Conservation (phyloP, 2,113 vertebrate genomes). For the Buteo buteo region DNA sequence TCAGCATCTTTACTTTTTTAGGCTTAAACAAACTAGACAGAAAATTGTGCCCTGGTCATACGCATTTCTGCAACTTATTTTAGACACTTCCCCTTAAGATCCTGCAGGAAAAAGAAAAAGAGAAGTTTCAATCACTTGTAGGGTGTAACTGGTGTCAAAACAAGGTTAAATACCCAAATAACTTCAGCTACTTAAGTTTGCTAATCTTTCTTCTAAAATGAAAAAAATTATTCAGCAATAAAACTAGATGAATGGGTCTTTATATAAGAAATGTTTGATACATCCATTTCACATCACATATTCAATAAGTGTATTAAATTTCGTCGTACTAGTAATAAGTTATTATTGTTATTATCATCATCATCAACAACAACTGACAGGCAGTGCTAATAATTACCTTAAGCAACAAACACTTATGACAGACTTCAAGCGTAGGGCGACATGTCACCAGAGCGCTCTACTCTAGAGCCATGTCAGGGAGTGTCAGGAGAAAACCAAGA, state of each 20-base stretch:
- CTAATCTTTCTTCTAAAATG: neutral
- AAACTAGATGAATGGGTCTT: neutral
- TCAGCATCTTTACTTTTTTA: neutral
- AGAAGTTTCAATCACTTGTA: neutral
- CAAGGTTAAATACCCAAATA: neutral
- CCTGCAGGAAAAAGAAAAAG: neutral
- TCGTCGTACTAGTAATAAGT: neutral
- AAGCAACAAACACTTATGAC: neutral
- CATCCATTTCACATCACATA: neutral
- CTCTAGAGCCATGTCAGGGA: neutral
- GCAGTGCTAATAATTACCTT: neutral
- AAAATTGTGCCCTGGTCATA: neutral
- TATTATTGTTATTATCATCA: neutral
- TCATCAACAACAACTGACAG: neutral
- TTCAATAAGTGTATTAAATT: neutral
- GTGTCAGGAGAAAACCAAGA: neutral
- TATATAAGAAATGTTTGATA: neutral
- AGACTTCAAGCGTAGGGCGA: neutral
- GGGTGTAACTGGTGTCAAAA: neutral
- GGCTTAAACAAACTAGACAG: neutral
- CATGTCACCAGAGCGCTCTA: rapidly evolving
- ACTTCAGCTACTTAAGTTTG: neutral
- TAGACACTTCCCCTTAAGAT: neutral
- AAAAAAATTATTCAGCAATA: neutral
- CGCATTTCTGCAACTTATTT: neutral